These are phyloP conservation scores for Triops cancriformis DNA, from an alignment of 1,140 invertebrate genomes.

Conservation along the genomic window DNA sequence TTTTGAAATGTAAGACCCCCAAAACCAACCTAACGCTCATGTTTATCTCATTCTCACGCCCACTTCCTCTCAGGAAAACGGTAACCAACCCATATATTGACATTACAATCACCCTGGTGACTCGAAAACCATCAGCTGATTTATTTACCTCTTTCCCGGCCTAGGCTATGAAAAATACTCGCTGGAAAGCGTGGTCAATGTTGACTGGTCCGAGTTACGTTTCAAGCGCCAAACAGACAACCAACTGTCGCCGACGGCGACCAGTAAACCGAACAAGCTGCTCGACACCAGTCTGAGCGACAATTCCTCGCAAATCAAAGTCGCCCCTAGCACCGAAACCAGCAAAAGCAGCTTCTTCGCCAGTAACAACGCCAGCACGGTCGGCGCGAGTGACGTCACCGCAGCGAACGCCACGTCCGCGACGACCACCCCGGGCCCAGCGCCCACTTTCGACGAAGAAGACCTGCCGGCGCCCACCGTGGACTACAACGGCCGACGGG, in stretches of 20 bases:
- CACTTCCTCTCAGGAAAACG: not conserved
- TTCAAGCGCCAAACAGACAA: not conserved
- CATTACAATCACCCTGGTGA: too few relatives aligned
- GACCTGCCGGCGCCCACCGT: slow-evolving; percentile 2
- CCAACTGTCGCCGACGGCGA: not conserved
- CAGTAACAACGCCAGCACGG: not conserved
- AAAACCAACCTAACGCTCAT: too few relatives aligned
- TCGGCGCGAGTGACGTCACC: not conserved
- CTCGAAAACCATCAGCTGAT: too few relatives aligned
- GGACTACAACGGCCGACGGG: slow-evolving; percentile 20
- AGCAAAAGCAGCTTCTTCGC: not conserved
- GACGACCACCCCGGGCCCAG: not conserved
- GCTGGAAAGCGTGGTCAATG: not conserved
- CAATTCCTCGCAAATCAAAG: not conserved
- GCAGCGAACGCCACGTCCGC: not conserved
- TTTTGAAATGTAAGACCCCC: not conserved
- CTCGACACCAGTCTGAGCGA: not conserved
- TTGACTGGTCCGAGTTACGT: not conserved
- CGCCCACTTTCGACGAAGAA: not conserved
- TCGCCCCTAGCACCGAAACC: not conserved
- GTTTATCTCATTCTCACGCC: not conserved
- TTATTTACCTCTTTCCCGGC: too few relatives aligned
- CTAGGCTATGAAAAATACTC: not conserved
- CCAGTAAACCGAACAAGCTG: not conserved
- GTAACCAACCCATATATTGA: not conserved